Percentiles rank a stretch among this genome's conserved stretches.
Conservation (phyloP, 2,113 vertebrate species). For the Larimichthys crocea region DNA sequence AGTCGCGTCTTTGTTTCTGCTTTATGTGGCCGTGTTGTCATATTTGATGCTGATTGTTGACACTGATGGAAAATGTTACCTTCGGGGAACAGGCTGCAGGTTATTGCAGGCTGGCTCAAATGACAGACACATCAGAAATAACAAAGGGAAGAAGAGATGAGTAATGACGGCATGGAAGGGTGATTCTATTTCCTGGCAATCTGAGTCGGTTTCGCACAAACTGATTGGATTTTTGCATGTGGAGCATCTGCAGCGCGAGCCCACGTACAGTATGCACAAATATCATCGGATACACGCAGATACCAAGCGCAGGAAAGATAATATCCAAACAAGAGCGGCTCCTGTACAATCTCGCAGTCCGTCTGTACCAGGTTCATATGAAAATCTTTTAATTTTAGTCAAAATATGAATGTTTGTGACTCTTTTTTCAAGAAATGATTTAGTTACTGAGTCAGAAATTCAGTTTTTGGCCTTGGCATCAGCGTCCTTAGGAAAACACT, state of each 20-base stretch:
- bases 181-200: conserved; percentile 54
- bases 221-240: conserved; percentile 30
- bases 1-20: not conserved
- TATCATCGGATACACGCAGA: not conserved
- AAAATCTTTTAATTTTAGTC: not conserved
- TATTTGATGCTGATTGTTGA: conserved; percentile 28
- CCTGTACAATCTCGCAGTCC: not conserved
- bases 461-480: not conserved
- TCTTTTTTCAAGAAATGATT: not conserved
- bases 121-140: conserved; percentile 25
- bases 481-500: not conserved
- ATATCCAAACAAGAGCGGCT: not conserved
- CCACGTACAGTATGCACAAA: conserved; percentile 22
- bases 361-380: not conserved
- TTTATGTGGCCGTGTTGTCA: not conserved
- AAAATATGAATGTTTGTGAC: not conserved
- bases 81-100: conserved; percentile 29
- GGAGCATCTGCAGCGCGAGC: conserved; percentile 17
- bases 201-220: conserved; percentile 31
- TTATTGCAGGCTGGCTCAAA: not conserved
- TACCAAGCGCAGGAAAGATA: not conserved
- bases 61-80: conserved; percentile 26
- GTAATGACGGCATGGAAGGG: conserved; percentile 28
- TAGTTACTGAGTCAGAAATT: not conserved
- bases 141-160: conserved; percentile 44